phyloP scores from a whole-genome alignment of 2,113 vertebrate genomes.

The Felis chaus region DNA sequence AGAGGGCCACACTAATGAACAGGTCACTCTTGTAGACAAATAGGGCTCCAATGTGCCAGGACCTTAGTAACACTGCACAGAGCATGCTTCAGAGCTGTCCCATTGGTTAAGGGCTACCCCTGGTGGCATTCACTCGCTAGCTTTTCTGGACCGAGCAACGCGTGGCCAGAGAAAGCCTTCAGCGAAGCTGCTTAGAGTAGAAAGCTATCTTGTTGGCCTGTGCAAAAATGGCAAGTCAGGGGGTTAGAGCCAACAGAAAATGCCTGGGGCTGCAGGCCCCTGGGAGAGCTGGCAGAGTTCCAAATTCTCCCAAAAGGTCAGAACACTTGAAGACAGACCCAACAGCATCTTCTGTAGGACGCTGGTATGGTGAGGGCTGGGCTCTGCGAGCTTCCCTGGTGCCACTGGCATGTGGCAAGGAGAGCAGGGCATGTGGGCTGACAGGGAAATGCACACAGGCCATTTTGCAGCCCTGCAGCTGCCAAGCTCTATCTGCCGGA shows the following conservation, averaged over 20 bases:
- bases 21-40: not conserved
- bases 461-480: not conserved
- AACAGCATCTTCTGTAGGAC: not conserved
- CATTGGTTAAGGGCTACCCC: not conserved
- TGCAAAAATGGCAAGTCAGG: not conserved
- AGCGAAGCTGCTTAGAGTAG: not conserved
- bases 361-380: not conserved
- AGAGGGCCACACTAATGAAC: not conserved
- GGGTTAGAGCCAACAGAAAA: not conserved
- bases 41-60: not conserved
- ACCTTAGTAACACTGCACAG: not conserved
- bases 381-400: not conserved
- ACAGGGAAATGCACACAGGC: not conserved
- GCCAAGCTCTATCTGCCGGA: not conserved
- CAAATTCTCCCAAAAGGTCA: not conserved
- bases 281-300: not conserved
- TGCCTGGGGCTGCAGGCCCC: not conserved
- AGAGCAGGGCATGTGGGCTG: not conserved
- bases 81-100: not conserved
- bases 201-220: not conserved
- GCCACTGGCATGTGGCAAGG: not conserved
- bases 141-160: not conserved
- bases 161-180: not conserved
- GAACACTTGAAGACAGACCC: not conserved
- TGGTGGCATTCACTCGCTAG: not conserved